Evolutionary conservation across 2,888 invertebrate species (phyloP).

Genomic region (Melolontha melolontha): DNA sequence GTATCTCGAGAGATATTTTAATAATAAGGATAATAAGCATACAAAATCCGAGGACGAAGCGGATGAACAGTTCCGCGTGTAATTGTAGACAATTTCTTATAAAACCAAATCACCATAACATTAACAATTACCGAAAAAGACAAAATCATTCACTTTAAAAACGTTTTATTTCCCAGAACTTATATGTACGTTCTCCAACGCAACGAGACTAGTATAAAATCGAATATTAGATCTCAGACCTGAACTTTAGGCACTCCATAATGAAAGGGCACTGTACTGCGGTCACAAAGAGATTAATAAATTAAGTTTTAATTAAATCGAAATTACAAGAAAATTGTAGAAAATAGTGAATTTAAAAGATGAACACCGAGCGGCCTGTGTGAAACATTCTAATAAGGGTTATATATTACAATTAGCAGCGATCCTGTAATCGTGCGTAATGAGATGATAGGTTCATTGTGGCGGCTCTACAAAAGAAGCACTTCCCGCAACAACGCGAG

Average conservation of each 20-base stretch:
- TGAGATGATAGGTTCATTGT: conserved; percentile 43
- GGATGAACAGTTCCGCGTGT: not conserved
- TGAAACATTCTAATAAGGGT: conserved; percentile 36
- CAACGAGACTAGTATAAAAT: not conserved
- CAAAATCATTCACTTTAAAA: conserved; percentile 30
- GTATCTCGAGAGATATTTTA: not conserved
- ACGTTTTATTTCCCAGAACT: not conserved
- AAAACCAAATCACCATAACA: conserved; percentile 1
- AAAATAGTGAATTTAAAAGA: conserved; percentile 9
- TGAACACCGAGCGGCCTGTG: not conserved
- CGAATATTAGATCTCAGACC: not conserved
- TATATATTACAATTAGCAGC: conserved; percentile 43
- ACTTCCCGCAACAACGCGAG: conserved; percentile 44
- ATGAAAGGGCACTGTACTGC: conserved; percentile 4
- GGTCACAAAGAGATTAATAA: conserved; percentile 10
- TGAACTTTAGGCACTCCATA: not conserved
- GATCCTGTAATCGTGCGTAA: conserved; percentile 42
- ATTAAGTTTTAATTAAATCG: conserved; percentile 28
- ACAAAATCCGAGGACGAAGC: not conserved
- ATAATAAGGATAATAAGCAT: conserved; percentile 5
- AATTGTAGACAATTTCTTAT: conserved; percentile 17
- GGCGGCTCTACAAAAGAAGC: conserved; percentile 41
- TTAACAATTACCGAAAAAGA: conserved; percentile 21
- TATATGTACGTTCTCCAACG: not conserved
- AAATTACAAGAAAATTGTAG: conserved; percentile 32